Percentiles rank a stretch among this genome's conserved stretches.
phyloP scores from a whole-genome alignment of 1,140 invertebrate genomes.

The Scylla paramamosain region DNA sequence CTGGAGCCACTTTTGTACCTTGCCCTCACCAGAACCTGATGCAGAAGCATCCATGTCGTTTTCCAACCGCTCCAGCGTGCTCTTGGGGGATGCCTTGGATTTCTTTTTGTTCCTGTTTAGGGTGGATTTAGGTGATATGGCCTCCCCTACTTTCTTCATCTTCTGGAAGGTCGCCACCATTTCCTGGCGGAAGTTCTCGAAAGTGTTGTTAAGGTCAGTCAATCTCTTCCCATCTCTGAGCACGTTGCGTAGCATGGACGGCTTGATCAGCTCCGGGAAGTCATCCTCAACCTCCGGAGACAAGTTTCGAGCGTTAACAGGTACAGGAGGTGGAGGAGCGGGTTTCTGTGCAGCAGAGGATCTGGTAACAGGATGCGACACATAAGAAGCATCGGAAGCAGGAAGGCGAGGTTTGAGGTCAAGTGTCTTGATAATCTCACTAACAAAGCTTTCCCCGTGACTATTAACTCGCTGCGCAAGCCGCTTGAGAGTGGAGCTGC shows the following conservation, averaged over 20 bases:
- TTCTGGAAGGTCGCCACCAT: conserved; percentile 76
- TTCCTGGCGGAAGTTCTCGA: conserved; percentile 76
- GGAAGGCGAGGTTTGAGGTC: conserved; percentile 77
- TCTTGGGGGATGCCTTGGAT: conserved; percentile 23
- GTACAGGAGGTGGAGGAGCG: conserved; percentile 59
- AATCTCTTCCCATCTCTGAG: conserved; percentile 70
- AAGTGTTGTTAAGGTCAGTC: conserved; percentile 73
- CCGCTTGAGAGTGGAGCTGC: conserved; percentile 89
- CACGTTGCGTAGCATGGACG: conserved; percentile 74
- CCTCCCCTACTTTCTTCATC: conserved; percentile 72
- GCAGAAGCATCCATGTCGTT: conserved; percentile 36
- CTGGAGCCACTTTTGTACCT: conserved; percentile 75
- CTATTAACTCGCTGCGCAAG: conserved; percentile 82
- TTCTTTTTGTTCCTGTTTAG: conserved; percentile 67
- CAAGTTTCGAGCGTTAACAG: conserved; percentile 60
- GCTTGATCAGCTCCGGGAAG: conserved; percentile 75
- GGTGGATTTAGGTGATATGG: conserved; percentile 74
- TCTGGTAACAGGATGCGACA: background rate
- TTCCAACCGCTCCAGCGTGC: conserved; percentile 42
- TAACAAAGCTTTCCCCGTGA: conserved; percentile 80
- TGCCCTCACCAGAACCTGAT: conserved; percentile 55
- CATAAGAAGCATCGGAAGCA: conserved; percentile 76
- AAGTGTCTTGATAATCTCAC: conserved; percentile 77
- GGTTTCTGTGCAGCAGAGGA: background rate
- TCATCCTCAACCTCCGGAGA: conserved; percentile 57